Base-by-base conservation (phyloP, 2,797 vertebrate genomes). In the Rhinatrema bivittatum region DNA sequence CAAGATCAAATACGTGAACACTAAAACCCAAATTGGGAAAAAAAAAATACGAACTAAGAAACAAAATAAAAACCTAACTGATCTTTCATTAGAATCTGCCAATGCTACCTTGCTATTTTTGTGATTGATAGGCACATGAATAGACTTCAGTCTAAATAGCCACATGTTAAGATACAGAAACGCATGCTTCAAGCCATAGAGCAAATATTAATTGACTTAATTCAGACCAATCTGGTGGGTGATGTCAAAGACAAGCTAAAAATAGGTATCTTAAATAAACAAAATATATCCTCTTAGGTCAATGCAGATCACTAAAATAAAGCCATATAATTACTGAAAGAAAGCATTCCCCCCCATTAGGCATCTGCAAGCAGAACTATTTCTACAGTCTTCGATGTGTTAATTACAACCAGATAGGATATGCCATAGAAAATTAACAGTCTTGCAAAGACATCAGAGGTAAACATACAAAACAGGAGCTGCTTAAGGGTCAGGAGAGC, bases 381-480 rank as follows among this genome's bases (percentile, higher is more conserved):
- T 79, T 54, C 67, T 74, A 71, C 4, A 9, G 39, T 30, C 48
- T 47, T 72, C 59, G 7, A 70, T 76, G 78, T 79, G 73, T 82
- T 87, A 85, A 87, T 87, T 82, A 82, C 72, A 70, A 72, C 37
- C 58, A 64, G 70, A 72, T 70, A 76, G 71, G 75, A 81, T 67
- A 62, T 58, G 72, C 71, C 76, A 68, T 25, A 33, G 79, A 82
- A 84, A 87, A 83, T 85, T 78, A 85, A 77, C 71, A 67, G 76
- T 73, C 72, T 81, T 29, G 47, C 55, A 51, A 54, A 78, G 65
- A 69, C 82, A 65, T 67, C 69, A 68, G 67, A 78, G 72, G 76
- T 76, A 82, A 79, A 84, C 68, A 81, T 64, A 74, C 57, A 56
- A 73, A 76, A 69, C 65, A 62, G 63, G 67, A 75, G 64, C 60